Evolutionary conservation across 2,888 invertebrate genomes (phyloP).

Genomic region (Mimas tiliae): DNA sequence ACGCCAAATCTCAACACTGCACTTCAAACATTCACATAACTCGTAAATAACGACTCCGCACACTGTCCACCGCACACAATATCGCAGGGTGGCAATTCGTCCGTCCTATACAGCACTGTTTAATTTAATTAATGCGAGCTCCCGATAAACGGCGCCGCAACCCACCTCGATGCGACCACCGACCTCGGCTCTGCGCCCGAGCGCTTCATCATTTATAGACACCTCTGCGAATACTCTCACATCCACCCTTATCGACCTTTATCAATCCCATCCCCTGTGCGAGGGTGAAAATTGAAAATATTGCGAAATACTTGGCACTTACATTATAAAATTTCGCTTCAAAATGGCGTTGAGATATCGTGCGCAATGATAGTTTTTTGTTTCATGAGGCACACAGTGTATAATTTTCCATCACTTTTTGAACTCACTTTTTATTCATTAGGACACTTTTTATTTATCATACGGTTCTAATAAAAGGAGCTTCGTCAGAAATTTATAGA

Average conservation of each 20-base stretch:
- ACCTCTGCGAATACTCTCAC: constrained; percentile 48
- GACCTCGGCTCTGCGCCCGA: constrained; percentile 54
- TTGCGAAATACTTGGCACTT: constrained; percentile 85
- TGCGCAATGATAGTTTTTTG: constrained; percentile 85
- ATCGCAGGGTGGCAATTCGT: constrained; percentile 39
- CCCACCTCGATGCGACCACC: constrained; percentile 72
- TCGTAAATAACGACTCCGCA: constrained; percentile 10
- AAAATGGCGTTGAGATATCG: constrained; percentile 86
- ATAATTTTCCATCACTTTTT: constrained; percentile 67
- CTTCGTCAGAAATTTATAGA: constrained; percentile 61
- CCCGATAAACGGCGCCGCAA: constrained; percentile 67
- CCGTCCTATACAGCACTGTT: constrained; percentile 48
- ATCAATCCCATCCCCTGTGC: constrained; percentile 52
- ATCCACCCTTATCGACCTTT: constrained; percentile 55
- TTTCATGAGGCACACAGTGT: constrained; percentile 75
- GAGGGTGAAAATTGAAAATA: constrained; percentile 70
- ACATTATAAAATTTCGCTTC: constrained; percentile 85
- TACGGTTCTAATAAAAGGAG: constrained; percentile 48
- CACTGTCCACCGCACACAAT: constrained; percentile 27
- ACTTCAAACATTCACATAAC: constrained; percentile 24
- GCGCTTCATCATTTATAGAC: constrained; percentile 49
- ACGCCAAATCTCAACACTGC: constrained; percentile 48
- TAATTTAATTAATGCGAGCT: constrained; percentile 78
- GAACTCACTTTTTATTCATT: constrained; percentile 63
- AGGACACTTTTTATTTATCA: constrained; percentile 62